Evolutionary conservation across 2,888 invertebrate species (phyloP).

Genomic region (Tenodera sinensis): DNA sequence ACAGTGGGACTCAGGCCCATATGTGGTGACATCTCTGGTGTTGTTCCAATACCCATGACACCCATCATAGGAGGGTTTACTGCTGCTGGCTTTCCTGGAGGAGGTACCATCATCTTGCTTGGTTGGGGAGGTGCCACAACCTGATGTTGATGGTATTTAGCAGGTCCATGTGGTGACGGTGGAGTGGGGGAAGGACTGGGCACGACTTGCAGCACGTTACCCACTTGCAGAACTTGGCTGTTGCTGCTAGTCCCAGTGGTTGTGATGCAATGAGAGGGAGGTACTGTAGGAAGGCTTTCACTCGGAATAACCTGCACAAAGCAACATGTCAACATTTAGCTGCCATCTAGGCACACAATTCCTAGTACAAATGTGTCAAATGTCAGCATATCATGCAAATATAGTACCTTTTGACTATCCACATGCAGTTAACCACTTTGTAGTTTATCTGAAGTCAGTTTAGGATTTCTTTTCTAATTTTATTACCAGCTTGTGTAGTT

Average conservation of each 20-base stretch:
- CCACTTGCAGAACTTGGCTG: constrained; percentile 47
- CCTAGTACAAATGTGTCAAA: too few species aligned
- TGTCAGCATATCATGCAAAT: too few species aligned
- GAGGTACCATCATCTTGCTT: background rate
- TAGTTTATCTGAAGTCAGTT: too few species aligned
- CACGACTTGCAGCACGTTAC: constrained; percentile 57
- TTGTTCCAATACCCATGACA: background rate
- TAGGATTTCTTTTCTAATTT: too few species aligned
- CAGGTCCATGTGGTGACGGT: background rate
- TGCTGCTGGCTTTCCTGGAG: background rate
- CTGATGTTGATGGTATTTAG: background rate
- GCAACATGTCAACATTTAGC: background rate
- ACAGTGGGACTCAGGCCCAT: background rate
- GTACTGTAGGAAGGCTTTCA: constrained; percentile 1
- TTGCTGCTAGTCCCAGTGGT: background rate
- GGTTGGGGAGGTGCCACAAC: background rate
- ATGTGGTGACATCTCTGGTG: background rate
- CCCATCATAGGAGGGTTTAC: background rate
- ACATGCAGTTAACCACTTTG: too few species aligned
- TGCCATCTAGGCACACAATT: too few species aligned
- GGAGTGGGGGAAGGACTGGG: constrained; percentile 41
- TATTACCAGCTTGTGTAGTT: too few species aligned
- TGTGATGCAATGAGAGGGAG: background rate
- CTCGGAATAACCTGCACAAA: constrained; percentile 21
- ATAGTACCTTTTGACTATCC: too few species aligned